phyloP scores from a whole-genome alignment of 2,113 vertebrate species.

The Planiliza haematocheilus region DNA sequence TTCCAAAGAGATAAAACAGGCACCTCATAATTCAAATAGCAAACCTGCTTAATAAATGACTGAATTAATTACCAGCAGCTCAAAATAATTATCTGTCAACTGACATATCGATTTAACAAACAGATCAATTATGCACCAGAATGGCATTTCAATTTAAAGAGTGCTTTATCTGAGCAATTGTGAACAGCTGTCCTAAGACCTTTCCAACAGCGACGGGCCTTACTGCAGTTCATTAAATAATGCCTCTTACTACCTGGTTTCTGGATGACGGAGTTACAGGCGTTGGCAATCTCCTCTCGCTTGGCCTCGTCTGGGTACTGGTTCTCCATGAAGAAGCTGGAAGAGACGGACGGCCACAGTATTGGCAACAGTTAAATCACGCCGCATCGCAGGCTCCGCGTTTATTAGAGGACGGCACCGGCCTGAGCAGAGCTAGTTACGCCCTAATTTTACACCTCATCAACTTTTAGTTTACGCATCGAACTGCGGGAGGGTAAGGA shows the following conservation, averaged over 20 bases:
- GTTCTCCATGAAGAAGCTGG: conserved; percentile 87
- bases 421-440: conserved; percentile 1
- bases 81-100: too few species aligned
- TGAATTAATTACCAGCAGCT: too few species aligned
- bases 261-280: conserved; percentile 88
- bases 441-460: conserved; percentile 43
- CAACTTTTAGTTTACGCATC: conserved; percentile 32
- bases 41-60: too few species aligned
- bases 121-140: neutral
- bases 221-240: too few species aligned
- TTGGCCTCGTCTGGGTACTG: conserved; percentile 88
- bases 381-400: neutral
- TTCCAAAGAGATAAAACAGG: too few species aligned
- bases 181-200: neutral
- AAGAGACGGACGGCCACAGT: conserved; percentile 31
- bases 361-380: conserved; percentile 10
- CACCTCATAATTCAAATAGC: too few species aligned
- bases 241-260: conserved; percentile 80
- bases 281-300: conserved; percentile 86
- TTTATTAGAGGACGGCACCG: conserved; percentile 6
- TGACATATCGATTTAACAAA: too few species aligned
- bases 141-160: neutral
- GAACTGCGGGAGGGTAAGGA: neutral
- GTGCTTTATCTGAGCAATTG: too few species aligned
- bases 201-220: neutral